A percentile compares a stretch with the other conserved stretches of the same genome.
Evolutionary conservation across 2,888 invertebrate species (phyloP).

Genomic region (Tetragnatha montana): DNA sequence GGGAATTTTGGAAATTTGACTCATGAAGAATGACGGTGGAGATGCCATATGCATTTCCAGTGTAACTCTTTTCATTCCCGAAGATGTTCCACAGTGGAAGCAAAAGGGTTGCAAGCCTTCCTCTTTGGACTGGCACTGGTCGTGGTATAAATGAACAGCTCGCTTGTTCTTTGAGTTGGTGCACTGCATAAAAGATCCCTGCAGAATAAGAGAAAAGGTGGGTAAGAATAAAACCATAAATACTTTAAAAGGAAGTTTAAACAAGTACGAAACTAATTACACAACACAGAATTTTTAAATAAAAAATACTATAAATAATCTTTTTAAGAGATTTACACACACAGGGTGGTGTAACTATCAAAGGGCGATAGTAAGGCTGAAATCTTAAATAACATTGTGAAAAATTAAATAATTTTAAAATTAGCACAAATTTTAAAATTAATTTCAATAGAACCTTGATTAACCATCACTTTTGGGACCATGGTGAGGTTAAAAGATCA

Average conservation of each 20-base stretch:
- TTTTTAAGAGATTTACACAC: neutral
- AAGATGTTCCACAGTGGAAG: conserved; percentile 84
- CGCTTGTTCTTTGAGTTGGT: conserved; percentile 74
- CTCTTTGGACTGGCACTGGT: conserved; percentile 81
- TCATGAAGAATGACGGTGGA: conserved; percentile 81
- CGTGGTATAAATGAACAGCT: conserved; percentile 87
- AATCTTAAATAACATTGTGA: too few relatives aligned
- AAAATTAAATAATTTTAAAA: too few relatives aligned
- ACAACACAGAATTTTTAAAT: neutral
- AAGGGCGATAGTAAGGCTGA: too few relatives aligned
- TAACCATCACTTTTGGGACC: too few relatives aligned
- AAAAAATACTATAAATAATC: neutral
- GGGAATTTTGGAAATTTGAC: conserved; percentile 77
- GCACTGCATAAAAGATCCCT: conserved; percentile 91
- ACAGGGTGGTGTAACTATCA: neutral
- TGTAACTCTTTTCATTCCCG: conserved; percentile 80
- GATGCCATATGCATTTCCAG: conserved; percentile 82
- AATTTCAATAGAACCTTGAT: too few relatives aligned
- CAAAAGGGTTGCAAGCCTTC: conserved; percentile 79
- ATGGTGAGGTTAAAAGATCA: too few relatives aligned
- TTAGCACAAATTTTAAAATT: too few relatives aligned
- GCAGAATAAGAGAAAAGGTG: conserved; percentile 68
- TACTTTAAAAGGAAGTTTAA: neutral
- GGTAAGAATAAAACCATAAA: neutral
- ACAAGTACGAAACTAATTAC: too few relatives aligned